Evolutionary conservation across 92 coral and sea anemone species (phyloP).

Genomic region (Heliopora coerulea): DNA sequence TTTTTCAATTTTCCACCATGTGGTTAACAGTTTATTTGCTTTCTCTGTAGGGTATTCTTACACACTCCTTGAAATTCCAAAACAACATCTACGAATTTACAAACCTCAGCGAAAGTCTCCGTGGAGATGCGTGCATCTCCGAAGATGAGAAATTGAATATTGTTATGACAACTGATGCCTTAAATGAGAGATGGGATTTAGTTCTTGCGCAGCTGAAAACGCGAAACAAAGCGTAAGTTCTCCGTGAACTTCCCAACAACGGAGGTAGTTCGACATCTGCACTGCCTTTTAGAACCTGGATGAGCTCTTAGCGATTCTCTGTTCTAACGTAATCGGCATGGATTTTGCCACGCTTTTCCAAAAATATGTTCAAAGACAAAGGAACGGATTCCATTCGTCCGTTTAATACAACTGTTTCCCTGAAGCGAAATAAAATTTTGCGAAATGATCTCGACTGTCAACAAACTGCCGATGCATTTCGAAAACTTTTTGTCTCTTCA

Average conservation of each 20-base stretch:
- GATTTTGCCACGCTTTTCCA: constrained; percentile 35
- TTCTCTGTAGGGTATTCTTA: constrained; percentile 26
- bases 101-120: constrained; percentile 24
- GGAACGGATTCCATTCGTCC: too few species aligned
- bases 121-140: constrained; percentile 36
- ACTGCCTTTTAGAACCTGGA: neutral
- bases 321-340: too few species aligned
- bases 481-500: too few species aligned
- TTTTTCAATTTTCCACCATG: too few species aligned
- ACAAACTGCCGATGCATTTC: too few species aligned
- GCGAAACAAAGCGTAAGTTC: constrained; percentile 42
- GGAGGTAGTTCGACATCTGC: neutral
- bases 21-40: neutral
- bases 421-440: too few species aligned
- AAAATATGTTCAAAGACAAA: too few species aligned
- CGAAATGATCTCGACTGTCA: too few species aligned
- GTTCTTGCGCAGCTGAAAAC: constrained; percentile 38
- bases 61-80: constrained; percentile 20
- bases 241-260: neutral
- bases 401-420: too few species aligned
- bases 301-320: neutral
- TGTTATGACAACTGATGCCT: constrained; percentile 22
- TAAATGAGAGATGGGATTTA: constrained; percentile 38
- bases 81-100: constrained; percentile 27
- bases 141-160: constrained; percentile 22